phyloP scores from a whole-genome alignment of 2,888 invertebrate species.

The Syrista parreyssii region DNA sequence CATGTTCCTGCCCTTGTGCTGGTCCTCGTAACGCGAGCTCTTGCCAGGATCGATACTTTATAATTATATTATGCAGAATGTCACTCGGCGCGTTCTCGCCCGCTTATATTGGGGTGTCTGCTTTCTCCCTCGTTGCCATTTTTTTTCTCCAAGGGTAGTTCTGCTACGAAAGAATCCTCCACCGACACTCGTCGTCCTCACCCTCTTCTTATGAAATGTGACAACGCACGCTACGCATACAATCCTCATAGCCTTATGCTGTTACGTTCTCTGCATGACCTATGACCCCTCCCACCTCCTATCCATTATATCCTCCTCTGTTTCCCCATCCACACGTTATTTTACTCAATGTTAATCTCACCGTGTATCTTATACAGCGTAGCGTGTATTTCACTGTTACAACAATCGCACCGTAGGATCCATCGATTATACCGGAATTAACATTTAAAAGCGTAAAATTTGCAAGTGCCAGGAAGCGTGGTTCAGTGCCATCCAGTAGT shows the following conservation, averaged over 20 bases:
- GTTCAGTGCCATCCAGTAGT: slow-evolving; percentile 22
- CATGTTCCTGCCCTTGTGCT: slow-evolving; percentile 11
- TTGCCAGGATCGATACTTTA: slow-evolving; percentile 43
- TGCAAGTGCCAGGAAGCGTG: slow-evolving; percentile 44
- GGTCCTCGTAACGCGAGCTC: background rate
- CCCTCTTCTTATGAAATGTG: background rate
- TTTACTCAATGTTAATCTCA: too few species aligned
- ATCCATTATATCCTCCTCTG: too few species aligned
- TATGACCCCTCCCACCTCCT: too few species aligned
- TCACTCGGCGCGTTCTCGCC: slow-evolving; percentile 22
- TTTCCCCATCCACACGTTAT: too few species aligned
- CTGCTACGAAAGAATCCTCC: background rate
- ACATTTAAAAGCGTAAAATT: slow-evolving; percentile 53
- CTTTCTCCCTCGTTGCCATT: slow-evolving; percentile 9
- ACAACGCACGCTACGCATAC: background rate
- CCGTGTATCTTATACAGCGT: too few species aligned
- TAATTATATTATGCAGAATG: slow-evolving; percentile 50
- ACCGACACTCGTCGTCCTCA: background rate
- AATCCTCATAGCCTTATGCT: too few species aligned
- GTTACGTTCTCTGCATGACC: too few species aligned
- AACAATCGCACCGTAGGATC: background rate
- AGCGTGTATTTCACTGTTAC: too few species aligned
- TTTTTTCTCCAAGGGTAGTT: slow-evolving; percentile 9
- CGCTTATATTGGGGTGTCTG: slow-evolving; percentile 21
- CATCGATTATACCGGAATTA: slow-evolving; percentile 50